These are phyloP conservation scores for Ciconia maguari DNA, from an alignment of 2,113 vertebrate species.

Conservation along the genomic window DNA sequence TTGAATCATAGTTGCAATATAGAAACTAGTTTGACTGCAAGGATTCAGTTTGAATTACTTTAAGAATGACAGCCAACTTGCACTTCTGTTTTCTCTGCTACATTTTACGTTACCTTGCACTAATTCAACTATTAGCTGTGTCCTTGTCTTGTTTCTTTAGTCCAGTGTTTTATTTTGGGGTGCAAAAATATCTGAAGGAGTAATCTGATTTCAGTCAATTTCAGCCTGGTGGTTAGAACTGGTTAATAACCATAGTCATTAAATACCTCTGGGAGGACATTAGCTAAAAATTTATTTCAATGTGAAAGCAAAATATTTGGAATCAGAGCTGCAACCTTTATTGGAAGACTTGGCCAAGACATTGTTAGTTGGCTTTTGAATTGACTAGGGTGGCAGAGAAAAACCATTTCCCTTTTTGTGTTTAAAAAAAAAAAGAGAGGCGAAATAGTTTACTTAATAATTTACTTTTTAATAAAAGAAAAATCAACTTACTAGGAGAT, in stretches of 20 bases:
- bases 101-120: neutral
- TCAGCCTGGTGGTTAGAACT: neutral
- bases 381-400: neutral
- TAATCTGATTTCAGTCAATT: neutral
- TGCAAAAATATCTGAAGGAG: neutral
- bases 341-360: neutral
- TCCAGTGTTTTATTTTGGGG: constrained; percentile 55
- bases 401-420: neutral
- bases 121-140: neutral
- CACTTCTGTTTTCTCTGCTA: constrained; percentile 19
- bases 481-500: neutral
- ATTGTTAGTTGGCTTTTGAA: neutral
- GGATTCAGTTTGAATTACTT: neutral
- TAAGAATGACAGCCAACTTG: constrained; percentile 37
- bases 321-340: neutral
- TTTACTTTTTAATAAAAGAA: neutral
- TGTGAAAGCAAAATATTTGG: neutral
- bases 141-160: neutral
- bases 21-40: neutral
- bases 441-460: neutral
- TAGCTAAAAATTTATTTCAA: neutral
- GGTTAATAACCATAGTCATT: neutral
- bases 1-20: neutral
- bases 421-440: neutral
- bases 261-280: neutral